Evolutionary conservation across 2,797 vertebrate genomes (phyloP).

Genomic region (Dromococcyx pavoninus): DNA sequence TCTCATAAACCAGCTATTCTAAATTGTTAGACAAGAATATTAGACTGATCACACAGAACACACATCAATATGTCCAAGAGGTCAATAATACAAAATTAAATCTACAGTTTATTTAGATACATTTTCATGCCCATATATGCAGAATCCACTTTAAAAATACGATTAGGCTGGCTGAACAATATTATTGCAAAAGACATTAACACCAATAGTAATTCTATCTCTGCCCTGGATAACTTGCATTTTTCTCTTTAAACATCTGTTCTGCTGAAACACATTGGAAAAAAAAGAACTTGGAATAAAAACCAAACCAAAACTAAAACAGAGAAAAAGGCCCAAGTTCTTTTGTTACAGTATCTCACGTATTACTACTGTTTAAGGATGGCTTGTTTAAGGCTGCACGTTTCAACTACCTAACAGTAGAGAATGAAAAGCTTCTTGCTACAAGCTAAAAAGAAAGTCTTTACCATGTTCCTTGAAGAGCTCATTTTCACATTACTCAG

Average conservation of each 20-base stretch:
- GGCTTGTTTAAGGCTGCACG: slow-evolving; percentile 67
- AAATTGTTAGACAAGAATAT: slow-evolving; percentile 33
- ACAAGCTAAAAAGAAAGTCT: slow-evolving; percentile 80
- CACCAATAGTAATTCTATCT: slow-evolving; percentile 4
- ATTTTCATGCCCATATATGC: neutral
- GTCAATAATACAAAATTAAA: slow-evolving; percentile 43
- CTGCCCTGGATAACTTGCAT: neutral
- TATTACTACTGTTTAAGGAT: slow-evolving; percentile 30
- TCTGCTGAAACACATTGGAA: neutral
- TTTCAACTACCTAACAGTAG: slow-evolving; percentile 71
- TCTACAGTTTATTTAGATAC: slow-evolving; percentile 47
- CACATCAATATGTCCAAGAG: slow-evolving; percentile 17
- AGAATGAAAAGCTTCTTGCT: slow-evolving; percentile 79
- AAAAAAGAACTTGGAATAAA: neutral
- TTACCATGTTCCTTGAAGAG: slow-evolving; percentile 82
- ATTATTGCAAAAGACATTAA: slow-evolving; percentile 20
- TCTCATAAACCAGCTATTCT: slow-evolving; percentile 25
- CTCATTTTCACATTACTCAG: slow-evolving; percentile 91
- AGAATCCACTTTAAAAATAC: slow-evolving; percentile 37
- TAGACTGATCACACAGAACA: neutral
- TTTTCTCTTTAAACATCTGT: neutral
- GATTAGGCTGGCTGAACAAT: slow-evolving; percentile 22
- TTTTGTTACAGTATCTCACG: neutral
- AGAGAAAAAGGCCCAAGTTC: neutral
- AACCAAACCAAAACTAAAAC: no score